phyloP scores from a whole-genome alignment of 1,140 invertebrate genomes.

The Olivierus martensii region DNA sequence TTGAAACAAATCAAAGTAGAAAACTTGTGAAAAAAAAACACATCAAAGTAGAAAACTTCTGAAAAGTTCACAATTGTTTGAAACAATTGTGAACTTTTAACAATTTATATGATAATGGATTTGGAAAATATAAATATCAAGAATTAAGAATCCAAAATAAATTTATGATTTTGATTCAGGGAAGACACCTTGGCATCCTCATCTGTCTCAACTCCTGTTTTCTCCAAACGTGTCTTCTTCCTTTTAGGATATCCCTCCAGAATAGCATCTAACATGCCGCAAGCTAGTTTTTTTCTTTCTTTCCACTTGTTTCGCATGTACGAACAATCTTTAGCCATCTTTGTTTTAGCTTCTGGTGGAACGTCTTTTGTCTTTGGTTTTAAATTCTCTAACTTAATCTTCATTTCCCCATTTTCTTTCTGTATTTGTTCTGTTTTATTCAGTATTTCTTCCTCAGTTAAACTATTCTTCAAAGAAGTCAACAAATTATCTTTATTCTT shows the following conservation, averaged over 20 bases:
- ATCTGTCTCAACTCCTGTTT: slow-evolving; percentile 64
- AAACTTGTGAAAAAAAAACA: too few relatives aligned
- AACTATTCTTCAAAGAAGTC: slow-evolving; percentile 16
- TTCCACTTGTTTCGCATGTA: slow-evolving; percentile 48
- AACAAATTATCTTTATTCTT: slow-evolving; percentile 22
- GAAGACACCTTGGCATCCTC: slow-evolving; percentile 31
- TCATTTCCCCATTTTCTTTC: slow-evolving; percentile 20
- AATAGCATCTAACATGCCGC: slow-evolving; percentile 60
- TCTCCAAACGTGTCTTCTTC: slow-evolving; percentile 63
- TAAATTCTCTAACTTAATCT: slow-evolving; percentile 22
- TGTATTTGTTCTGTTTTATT: slow-evolving; percentile 15
- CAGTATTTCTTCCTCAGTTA: slow-evolving; percentile 28
- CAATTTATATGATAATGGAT: too few relatives aligned
- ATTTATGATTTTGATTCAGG: too few relatives aligned
- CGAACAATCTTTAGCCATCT: slow-evolving; percentile 39
- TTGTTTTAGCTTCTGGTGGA: slow-evolving; percentile 39
- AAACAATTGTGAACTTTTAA: too few relatives aligned
- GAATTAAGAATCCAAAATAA: too few relatives aligned
- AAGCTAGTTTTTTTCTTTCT: slow-evolving; percentile 58
- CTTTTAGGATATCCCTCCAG: slow-evolving; percentile 66
- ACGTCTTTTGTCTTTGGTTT: slow-evolving; percentile 1
- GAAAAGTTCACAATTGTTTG: too few relatives aligned
- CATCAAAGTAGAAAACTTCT: too few relatives aligned
- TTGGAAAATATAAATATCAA: too few relatives aligned
- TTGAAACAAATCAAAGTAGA: too few relatives aligned